Conservation (phyloP, 2,888 invertebrate species). For the Pyrrhia umbra region DNA sequence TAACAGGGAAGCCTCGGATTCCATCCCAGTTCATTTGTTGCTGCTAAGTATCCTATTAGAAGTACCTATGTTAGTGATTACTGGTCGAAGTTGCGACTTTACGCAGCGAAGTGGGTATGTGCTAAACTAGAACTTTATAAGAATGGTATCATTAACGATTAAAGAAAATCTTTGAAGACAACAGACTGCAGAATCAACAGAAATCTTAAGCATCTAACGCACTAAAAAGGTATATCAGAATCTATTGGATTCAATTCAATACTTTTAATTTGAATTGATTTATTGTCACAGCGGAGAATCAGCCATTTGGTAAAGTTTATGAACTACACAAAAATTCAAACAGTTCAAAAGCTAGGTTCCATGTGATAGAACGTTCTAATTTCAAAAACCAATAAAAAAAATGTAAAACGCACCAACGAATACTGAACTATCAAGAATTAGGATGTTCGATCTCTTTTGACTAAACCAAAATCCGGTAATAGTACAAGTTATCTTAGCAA, state of each 20-base stretch:
- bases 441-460: not conserved
- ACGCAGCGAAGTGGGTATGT: not conserved
- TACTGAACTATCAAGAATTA: not conserved
- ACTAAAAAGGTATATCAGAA: too few species aligned
- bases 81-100: not conserved
- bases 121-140: not conserved
- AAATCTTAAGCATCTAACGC: too few species aligned
- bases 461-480: not conserved
- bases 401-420: not conserved
- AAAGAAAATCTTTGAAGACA: not conserved
- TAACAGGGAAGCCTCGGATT: slow-evolving; percentile 32
- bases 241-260: too few species aligned
- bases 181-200: too few species aligned
- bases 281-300: too few species aligned
- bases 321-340: too few species aligned
- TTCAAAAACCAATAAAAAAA: not conserved
- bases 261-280: too few species aligned
- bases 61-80: slow-evolving; percentile 17
- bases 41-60: slow-evolving; percentile 42
- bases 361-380: too few species aligned
- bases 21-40: slow-evolving; percentile 34
- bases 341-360: too few species aligned
- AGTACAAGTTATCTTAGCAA: slow-evolving; percentile 18
- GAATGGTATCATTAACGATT: not conserved
- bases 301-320: too few species aligned